These are phyloP conservation scores for Pherbina coryleti DNA, from an alignment of 2,888 invertebrate genomes.

Conservation along the genomic window DNA sequence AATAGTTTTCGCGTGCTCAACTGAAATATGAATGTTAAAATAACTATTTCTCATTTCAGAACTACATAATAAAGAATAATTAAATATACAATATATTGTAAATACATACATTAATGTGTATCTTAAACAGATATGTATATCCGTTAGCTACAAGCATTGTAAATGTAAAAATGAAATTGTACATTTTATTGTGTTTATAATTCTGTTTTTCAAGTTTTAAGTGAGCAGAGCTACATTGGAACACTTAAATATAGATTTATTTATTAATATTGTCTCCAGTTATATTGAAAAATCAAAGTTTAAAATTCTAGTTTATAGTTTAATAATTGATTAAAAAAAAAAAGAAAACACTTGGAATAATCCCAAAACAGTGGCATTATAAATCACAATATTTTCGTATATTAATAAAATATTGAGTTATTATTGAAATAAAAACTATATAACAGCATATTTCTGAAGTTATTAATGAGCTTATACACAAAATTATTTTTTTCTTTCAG, in stretches of 20 bases:
- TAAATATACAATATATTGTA: no score
- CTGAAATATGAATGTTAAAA: no score
- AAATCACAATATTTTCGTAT: slow-evolving; percentile 60
- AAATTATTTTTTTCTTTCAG: not conserved
- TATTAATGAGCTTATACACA: slow-evolving; percentile 5
- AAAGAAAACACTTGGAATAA: slow-evolving; percentile 38
- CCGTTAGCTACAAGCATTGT: slow-evolving; percentile 14
- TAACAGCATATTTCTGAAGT: slow-evolving; percentile 11
- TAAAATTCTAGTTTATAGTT: not conserved
- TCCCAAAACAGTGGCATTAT: slow-evolving; percentile 31
- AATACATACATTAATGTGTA: not conserved
- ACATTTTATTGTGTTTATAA: not conserved
- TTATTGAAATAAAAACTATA: slow-evolving; percentile 61
- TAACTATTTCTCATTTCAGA: no score
- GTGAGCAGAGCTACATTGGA: not conserved
- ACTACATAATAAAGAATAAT: no score
- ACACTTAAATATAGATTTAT: not conserved
- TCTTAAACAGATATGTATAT: not conserved
- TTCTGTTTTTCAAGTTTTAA: not conserved
- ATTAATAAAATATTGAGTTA: slow-evolving; percentile 58
- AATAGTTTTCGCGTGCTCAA: no score
- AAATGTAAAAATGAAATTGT: not conserved
- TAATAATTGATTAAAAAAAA: slow-evolving; percentile 5
- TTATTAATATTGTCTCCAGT: slow-evolving; percentile 10
- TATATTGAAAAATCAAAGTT: not conserved